Evolutionary conservation across 2,888 invertebrate genomes (phyloP).

Genomic region (Cynaeus angustus): DNA sequence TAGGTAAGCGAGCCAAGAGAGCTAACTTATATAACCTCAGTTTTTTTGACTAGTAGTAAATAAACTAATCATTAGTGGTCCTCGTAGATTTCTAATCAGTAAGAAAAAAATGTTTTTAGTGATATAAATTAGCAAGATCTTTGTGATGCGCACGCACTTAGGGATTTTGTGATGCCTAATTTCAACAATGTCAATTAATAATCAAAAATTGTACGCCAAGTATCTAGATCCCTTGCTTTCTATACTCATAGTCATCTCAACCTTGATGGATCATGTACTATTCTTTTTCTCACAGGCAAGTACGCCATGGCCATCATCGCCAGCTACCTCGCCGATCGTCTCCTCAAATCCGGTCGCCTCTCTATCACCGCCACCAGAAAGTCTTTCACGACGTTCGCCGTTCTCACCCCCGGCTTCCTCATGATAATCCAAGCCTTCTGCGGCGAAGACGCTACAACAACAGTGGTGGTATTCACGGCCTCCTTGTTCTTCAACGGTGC

Average conservation of each 20-base stretch:
- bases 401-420: conserved; percentile 79
- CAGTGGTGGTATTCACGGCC: conserved; percentile 85
- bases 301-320: conserved; percentile 85
- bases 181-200: too few species aligned
- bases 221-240: too few species aligned
- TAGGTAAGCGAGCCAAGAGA: conserved; percentile 73
- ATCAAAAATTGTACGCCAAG: too few species aligned
- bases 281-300: conserved; percentile 74
- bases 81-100: too few species aligned
- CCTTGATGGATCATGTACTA: too few species aligned
- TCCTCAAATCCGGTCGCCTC: conserved; percentile 79
- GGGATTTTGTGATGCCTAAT: too few species aligned
- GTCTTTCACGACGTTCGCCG: conserved; percentile 79
- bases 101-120: too few species aligned
- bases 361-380: conserved; percentile 85
- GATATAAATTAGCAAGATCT: too few species aligned
- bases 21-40: neutral
- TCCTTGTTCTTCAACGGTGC: conserved; percentile 90
- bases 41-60: too few species aligned
- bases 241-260: too few species aligned
- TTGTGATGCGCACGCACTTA: too few species aligned
- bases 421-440: conserved; percentile 84
- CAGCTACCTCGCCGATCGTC: conserved; percentile 83
- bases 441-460: conserved; percentile 81
- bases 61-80: too few species aligned